Evolutionary conservation across 1,140 invertebrate genomes (phyloP).

Genomic region (Drosophila sp.): DNA sequence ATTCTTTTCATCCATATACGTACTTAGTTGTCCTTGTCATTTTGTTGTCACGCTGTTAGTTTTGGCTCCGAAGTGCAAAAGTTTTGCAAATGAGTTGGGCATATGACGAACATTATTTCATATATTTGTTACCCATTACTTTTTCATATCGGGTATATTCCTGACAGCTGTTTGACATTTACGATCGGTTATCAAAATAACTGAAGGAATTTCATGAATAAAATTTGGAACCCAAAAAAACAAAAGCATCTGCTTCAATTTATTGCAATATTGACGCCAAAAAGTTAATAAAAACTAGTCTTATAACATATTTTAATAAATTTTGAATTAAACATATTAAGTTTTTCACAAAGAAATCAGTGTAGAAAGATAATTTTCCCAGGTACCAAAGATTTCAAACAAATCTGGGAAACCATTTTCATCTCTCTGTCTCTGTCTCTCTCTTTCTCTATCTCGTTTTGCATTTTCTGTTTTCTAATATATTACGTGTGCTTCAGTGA

Average conservation of each 20-base stretch:
- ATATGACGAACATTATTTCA: constrained; percentile 23
- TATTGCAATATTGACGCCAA: too few relatives aligned
- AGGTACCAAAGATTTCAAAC: background rate
- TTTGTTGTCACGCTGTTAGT: constrained; percentile 55
- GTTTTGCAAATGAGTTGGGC: constrained; percentile 55
- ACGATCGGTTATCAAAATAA: too few relatives aligned
- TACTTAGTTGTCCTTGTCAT: constrained; percentile 31
- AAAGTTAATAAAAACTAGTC: too few relatives aligned
- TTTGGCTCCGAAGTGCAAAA: constrained; percentile 49
- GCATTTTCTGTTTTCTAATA: constrained; percentile 41
- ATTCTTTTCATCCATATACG: constrained; percentile 33
- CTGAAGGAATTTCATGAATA: too few relatives aligned
- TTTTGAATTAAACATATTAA: too few relatives aligned
- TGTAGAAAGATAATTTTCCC: too few relatives aligned
- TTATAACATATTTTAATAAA: too few relatives aligned
- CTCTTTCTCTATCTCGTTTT: background rate
- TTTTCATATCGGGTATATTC: background rate
- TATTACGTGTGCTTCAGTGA: constrained; percentile 43
- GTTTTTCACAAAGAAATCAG: too few relatives aligned
- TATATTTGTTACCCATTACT: background rate
- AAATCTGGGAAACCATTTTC: background rate
- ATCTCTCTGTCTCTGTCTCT: background rate
- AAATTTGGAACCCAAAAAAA: too few relatives aligned
- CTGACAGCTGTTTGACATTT: too few relatives aligned
- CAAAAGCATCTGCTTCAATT: too few relatives aligned